A percentile compares a stretch with the other conserved stretches of the same genome.
Evolutionary conservation across 2,888 invertebrate genomes (phyloP).

Genomic region (Mythimna albipuncta): DNA sequence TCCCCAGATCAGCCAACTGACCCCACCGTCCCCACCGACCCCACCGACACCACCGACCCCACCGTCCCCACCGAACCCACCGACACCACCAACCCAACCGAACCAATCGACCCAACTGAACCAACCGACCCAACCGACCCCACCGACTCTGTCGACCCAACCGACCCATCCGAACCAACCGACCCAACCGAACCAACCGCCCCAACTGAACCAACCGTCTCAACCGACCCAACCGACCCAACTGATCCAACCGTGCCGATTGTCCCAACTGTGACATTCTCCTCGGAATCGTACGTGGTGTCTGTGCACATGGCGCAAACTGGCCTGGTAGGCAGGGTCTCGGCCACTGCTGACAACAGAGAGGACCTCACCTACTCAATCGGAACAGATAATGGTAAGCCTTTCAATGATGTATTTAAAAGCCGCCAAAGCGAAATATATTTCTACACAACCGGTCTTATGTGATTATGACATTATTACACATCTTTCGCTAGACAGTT

Average conservation of each 20-base stretch:
- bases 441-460: no score
- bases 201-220: not conserved
- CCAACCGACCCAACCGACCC: not conserved
- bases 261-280: conserved; percentile 76
- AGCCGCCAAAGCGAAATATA: no score
- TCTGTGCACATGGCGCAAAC: conserved; percentile 73
- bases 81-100: conserved; percentile 60
- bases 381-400: conserved; percentile 73
- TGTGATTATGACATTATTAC: no score
- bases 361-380: conserved; percentile 79
- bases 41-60: conserved; percentile 58
- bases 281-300: conserved; percentile 75
- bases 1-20: not conserved
- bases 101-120: not conserved
- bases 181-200: conserved; percentile 59
- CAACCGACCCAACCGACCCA: not conserved
- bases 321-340: conserved; percentile 78
- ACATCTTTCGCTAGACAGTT: no score
- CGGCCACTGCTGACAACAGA: conserved; percentile 79
- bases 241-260: conserved; percentile 65
- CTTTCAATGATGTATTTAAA: no score
- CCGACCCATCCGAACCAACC: not conserved
- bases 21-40: conserved; percentile 7
- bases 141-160: conserved; percentile 61
- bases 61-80: not conserved